Conservation (phyloP, 2,797 vertebrate genomes). For the Carcharodon carcharias region DNA sequence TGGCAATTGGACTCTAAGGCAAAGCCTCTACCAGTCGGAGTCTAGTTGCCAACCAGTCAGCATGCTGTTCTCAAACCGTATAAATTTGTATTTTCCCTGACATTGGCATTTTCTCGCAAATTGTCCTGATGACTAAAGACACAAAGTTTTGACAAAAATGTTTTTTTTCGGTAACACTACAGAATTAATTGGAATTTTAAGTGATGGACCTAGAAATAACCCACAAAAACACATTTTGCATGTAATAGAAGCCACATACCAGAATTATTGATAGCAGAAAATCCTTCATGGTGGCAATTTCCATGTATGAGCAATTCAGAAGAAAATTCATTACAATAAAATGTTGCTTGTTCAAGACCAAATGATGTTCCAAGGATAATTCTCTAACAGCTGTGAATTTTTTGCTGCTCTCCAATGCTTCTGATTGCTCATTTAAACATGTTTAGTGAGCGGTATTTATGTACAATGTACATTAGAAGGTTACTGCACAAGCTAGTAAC, state of each 20-base stretch:
- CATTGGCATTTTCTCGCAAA: no score
- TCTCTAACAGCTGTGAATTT: not conserved
- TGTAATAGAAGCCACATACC: not conserved
- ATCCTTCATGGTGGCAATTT: not conserved
- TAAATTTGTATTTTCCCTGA: no score
- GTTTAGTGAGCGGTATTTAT: not conserved
- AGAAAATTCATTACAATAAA: not conserved
- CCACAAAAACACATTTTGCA: not conserved
- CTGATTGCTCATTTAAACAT: not conserved
- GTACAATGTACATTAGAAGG: not conserved
- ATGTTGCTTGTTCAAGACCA: not conserved
- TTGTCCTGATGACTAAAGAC: no score
- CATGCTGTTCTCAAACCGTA: no score
- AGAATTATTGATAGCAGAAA: not conserved
- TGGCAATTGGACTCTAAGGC: no score
- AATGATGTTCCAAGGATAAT: not conserved
- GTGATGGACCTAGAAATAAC: not conserved
- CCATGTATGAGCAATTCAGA: not conserved
- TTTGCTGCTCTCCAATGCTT: not conserved
- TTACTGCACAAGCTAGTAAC: not conserved
- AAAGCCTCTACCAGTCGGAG: no score
- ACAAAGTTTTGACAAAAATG: no score
- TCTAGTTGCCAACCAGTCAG: no score
- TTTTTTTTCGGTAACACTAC: no score
- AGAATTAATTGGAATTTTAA: not conserved